These are phyloP conservation scores for Aegypius monachus DNA, from an alignment of 2,113 vertebrate species.

Conservation along the genomic window DNA sequence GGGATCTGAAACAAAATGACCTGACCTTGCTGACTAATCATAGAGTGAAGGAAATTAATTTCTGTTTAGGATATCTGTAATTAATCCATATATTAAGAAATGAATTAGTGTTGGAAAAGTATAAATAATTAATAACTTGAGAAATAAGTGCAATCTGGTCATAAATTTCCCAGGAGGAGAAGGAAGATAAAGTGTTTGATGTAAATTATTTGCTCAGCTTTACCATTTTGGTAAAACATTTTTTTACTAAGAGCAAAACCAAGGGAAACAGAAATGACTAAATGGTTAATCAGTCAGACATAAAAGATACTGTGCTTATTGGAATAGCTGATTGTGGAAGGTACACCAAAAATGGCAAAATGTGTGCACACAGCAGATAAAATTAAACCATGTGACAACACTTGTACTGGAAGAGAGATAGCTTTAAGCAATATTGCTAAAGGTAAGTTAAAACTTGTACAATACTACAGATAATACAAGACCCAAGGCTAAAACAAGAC, in stretches of 20 bases:
- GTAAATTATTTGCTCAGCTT: constrained; percentile 42
- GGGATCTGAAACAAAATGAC: not conserved
- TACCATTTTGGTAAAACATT: not conserved
- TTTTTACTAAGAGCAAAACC: constrained; percentile 11
- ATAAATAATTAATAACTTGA: constrained; percentile 35
- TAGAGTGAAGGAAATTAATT: not conserved
- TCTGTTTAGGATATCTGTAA: constrained; percentile 8
- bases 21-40: not conserved
- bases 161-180: not conserved
- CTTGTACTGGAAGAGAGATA: not conserved
- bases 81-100: constrained; percentile 7
- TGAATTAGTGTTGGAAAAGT: not conserved
- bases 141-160: constrained; percentile 18
- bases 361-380: constrained; percentile 39
- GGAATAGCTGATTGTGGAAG: constrained; percentile 18
- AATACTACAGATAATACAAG: constrained; percentile 19
- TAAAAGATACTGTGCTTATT: constrained; percentile 14
- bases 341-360: constrained; percentile 28
- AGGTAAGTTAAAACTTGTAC: constrained; percentile 20
- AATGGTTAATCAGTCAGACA: constrained; percentile 35
- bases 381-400: not conserved
- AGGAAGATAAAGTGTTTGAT: not conserved
- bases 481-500: constrained; percentile 28
- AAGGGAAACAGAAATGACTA: constrained; percentile 30
- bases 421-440: not conserved